These are phyloP conservation scores for Helicoverpa armigera DNA, from an alignment of 1,140 invertebrate species.

Conservation along the genomic window DNA sequence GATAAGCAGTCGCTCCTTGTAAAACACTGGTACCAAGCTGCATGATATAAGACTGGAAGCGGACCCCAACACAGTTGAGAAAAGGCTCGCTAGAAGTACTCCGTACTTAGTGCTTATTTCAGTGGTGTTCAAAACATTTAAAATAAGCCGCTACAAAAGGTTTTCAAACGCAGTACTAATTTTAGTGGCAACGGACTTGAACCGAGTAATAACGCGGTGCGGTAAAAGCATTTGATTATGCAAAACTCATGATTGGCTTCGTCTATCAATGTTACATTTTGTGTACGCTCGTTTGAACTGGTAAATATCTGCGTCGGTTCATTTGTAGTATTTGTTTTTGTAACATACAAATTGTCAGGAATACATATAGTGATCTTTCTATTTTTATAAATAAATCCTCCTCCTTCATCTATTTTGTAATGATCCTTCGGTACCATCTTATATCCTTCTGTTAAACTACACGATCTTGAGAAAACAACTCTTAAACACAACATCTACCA, in stretches of 20 bases:
- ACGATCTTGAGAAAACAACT: neutral
- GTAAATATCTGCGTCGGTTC: neutral
- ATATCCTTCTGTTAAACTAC: conserved; percentile 8
- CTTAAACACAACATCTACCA: neutral
- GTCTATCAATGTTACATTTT: conserved; percentile 40
- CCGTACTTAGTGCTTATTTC: conserved; percentile 2
- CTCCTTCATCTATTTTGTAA: neutral
- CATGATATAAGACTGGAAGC: too few species aligned
- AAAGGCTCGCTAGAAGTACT: too few species aligned
- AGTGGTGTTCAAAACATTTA: conserved; percentile 17
- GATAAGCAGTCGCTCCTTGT: too few species aligned
- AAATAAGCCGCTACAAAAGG: neutral
- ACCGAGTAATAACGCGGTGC: conserved; percentile 5
- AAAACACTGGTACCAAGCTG: too few species aligned
- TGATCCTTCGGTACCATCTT: neutral
- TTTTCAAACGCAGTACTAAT: conserved; percentile 30
- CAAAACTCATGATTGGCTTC: conserved; percentile 28
- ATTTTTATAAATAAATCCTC: too few species aligned
- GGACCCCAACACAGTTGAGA: too few species aligned
- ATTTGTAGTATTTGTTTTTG: neutral
- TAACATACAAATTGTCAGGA: too few species aligned
- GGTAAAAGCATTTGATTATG: conserved; percentile 31
- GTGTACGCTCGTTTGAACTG: conserved; percentile 3
- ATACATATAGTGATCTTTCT: too few species aligned
- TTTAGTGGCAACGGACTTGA: conserved; percentile 24